A percentile compares a stretch with the other conserved stretches of the same genome.
These are phyloP conservation scores for Willowsia nigromaculata DNA, from an alignment of 2,888 invertebrate genomes.

Conservation along the genomic window DNA sequence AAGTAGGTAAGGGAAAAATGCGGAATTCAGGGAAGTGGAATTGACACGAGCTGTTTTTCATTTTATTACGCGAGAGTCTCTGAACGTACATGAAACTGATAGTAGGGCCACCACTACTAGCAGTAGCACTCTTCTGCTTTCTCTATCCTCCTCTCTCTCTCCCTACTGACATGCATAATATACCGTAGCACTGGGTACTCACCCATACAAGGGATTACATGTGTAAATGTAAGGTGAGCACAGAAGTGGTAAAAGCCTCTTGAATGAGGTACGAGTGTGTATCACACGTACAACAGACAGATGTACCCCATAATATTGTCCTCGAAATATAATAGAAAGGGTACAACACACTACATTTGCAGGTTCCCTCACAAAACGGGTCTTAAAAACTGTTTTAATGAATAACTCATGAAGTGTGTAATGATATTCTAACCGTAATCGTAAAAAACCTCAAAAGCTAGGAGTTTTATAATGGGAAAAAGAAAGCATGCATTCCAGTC, in stretches of 20 bases:
- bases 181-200: neutral
- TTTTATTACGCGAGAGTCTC: constrained; percentile 49
- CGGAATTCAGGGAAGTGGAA: constrained; percentile 56
- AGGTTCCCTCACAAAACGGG: neutral
- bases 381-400: constrained; percentile 66
- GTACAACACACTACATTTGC: neutral
- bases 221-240: constrained; percentile 54
- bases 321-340: neutral
- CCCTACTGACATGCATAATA: neutral
- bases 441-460: constrained; percentile 58
- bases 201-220: constrained; percentile 42
- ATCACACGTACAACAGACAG: neutral
- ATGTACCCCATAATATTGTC: neutral
- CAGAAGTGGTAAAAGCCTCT: constrained; percentile 35
- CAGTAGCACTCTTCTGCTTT: neutral
- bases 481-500: constrained; percentile 49
- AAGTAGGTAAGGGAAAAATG: constrained; percentile 36
- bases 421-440: constrained; percentile 64
- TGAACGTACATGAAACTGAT: constrained; percentile 8
- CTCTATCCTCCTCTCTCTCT: neutral
- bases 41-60: constrained; percentile 63
- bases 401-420: constrained; percentile 71
- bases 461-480: constrained; percentile 4
- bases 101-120: neutral
- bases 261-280: neutral